Evolutionary conservation across 2,113 vertebrate genomes (phyloP), one percentile per base, ranked within the genome.

Genomic region (Herpailurus yagouaroundi): DNA sequence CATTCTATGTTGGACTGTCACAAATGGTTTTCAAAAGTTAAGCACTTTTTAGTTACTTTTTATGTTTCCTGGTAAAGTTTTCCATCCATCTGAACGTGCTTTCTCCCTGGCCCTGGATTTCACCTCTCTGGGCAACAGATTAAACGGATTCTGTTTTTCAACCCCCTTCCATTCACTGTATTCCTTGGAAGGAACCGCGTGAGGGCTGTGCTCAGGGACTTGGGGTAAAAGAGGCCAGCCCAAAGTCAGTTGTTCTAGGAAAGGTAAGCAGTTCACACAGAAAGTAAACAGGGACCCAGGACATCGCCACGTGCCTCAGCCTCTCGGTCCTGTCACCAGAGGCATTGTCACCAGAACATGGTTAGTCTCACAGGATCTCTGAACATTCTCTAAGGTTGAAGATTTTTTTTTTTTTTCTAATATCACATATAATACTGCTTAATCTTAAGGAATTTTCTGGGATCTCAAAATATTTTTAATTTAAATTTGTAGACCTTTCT

Each of bases 261-360:
- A 7, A 27, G 12, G 0, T 3, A 11, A n/a, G 57, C 11, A 5
- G 55, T n/a, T 10, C 36, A 0, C 2, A 29, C 48, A 50, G 2
- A 60, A 52, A 5, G 31, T 0, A 7, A 52, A 23, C 76, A 9
- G 66, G 27, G 64, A 15, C 36, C 31, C 45, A 29, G 36, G 18
- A 5, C 0, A 3, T 10, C 21, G 4, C 52, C 12, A 52, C n/a
- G 4, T 27, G 5, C 52, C 50, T 38, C 23, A 6, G 18, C 79
- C 79, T 38, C 21, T 0, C 3, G 50, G 33, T 29, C 68, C 87
- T 66, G 1, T 13, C 45, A 8, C 12, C 80, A 7, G 13, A 68
- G 18, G 19, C 71, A 6, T 1, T 11, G n/a, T 41, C 71, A 15
- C 50, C n/a, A 31, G 91, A 84, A 69, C 14, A 33, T 9, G 12